phyloP scores from a whole-genome alignment of 1,140 invertebrate genomes.

The Zaprionus capensis region DNA sequence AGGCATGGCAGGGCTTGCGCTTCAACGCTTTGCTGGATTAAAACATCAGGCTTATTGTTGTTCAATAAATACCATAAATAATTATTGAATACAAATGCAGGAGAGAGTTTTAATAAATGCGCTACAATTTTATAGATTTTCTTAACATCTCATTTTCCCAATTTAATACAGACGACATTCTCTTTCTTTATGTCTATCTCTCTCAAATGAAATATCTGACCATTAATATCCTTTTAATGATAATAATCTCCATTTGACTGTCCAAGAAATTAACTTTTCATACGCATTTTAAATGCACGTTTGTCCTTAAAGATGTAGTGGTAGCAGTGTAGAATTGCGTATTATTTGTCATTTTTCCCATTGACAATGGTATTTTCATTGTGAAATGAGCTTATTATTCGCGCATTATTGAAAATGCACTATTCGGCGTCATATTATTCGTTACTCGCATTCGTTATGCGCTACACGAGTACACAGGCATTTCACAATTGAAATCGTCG shows the following conservation, averaged over 20 bases:
- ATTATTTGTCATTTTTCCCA: not conserved
- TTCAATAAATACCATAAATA: constrained; percentile 56
- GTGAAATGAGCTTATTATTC: constrained; percentile 38
- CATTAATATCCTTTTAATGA: not conserved
- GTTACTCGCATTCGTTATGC: not conserved
- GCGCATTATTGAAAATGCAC: constrained; percentile 34
- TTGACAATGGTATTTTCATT: constrained; percentile 12
- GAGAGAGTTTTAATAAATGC: constrained; percentile 2
- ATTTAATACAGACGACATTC: not conserved
- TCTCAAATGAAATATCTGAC: not conserved
- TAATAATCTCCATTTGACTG: too few species aligned
- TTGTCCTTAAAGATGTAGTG: too few species aligned
- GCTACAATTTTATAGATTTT: not conserved
- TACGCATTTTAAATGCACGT: not conserved
- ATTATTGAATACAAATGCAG: constrained; percentile 43
- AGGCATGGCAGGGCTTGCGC: constrained; percentile 39
- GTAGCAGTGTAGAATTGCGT: not conserved
- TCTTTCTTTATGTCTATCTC: not conserved
- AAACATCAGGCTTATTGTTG: constrained; percentile 55
- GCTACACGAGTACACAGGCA: constrained; percentile 1
- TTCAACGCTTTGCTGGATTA: constrained; percentile 66
- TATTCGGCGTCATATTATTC: constrained; percentile 17
- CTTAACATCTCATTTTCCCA: not conserved
- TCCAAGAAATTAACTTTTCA: not conserved
- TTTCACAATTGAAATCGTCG: constrained; percentile 40